Conservation (phyloP, 2,888 invertebrate species). For the Neria commutata region DNA sequence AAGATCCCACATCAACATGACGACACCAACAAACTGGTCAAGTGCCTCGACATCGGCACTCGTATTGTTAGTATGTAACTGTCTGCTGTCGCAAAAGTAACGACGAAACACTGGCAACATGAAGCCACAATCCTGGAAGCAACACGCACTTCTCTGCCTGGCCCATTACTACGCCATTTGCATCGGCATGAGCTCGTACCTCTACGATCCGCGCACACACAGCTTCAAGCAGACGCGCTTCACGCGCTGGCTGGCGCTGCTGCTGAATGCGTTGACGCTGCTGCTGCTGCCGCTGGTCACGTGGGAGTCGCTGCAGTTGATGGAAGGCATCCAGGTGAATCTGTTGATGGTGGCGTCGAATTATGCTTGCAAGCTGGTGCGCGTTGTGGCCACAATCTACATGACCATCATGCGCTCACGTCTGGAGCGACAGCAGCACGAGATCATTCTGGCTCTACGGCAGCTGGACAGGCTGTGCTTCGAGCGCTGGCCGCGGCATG, state of each 20-base stretch:
- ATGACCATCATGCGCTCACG: conserved; percentile 1
- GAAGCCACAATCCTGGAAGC: too few relatives aligned
- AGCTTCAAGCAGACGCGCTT: neutral
- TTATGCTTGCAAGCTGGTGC: neutral
- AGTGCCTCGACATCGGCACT: too few relatives aligned
- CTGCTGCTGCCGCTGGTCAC: neutral
- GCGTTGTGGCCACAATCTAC: neutral
- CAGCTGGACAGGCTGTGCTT: neutral
- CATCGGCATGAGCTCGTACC: conserved; percentile 12
- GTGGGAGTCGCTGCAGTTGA: neutral
- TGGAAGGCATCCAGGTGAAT: conserved; percentile 5
- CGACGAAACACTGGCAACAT: too few relatives aligned
- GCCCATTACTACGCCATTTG: neutral
- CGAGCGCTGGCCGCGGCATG: neutral
- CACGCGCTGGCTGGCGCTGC: neutral
- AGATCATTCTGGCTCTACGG: neutral
- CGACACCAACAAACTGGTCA: too few relatives aligned
- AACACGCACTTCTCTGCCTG: too few relatives aligned
- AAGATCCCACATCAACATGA: too few relatives aligned
- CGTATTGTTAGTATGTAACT: too few relatives aligned
- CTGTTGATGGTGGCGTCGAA: neutral
- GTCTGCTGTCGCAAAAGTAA: too few relatives aligned
- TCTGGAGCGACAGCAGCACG: neutral
- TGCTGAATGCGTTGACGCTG: neutral
- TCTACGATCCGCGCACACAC: neutral